Conservation (phyloP, 53 echinoderm and acorn worm species). For the Antedon mediterranea region DNA sequence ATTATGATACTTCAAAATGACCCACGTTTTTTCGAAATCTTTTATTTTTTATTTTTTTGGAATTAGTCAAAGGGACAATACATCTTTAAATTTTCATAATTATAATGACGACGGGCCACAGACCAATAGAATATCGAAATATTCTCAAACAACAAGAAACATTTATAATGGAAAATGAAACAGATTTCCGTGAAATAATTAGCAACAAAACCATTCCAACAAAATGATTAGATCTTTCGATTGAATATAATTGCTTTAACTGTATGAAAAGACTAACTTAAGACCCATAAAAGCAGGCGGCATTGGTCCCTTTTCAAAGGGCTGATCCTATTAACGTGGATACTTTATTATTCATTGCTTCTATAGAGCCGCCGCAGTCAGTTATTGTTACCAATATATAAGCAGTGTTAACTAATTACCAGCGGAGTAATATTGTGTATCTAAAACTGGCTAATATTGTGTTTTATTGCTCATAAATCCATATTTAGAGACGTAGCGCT, state of each 20-base stretch:
- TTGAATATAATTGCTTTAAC: neutral
- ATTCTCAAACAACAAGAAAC: too few species aligned
- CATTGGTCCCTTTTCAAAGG: neutral
- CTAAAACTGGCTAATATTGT: neutral
- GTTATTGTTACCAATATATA: neutral
- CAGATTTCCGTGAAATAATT: too few species aligned
- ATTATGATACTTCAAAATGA: too few species aligned
- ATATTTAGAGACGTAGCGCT: neutral
- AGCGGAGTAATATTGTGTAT: neutral
- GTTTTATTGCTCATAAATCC: neutral
- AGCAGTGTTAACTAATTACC: neutral
- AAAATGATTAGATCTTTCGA: neutral
- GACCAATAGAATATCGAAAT: too few species aligned
- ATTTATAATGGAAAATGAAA: too few species aligned
- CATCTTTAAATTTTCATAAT: too few species aligned
- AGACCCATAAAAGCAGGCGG: neutral
- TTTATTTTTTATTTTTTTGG: too few species aligned
- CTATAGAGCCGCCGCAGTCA: neutral
- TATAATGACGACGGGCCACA: too few species aligned
- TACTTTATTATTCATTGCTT: neutral
- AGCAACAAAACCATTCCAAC: neutral
- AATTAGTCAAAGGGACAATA: too few species aligned
- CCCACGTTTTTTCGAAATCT: too few species aligned
- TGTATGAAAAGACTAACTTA: neutral
- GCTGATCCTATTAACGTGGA: neutral